Base-by-base conservation (phyloP, 2,797 vertebrate species). In the Acanthurus tractus region DNA sequence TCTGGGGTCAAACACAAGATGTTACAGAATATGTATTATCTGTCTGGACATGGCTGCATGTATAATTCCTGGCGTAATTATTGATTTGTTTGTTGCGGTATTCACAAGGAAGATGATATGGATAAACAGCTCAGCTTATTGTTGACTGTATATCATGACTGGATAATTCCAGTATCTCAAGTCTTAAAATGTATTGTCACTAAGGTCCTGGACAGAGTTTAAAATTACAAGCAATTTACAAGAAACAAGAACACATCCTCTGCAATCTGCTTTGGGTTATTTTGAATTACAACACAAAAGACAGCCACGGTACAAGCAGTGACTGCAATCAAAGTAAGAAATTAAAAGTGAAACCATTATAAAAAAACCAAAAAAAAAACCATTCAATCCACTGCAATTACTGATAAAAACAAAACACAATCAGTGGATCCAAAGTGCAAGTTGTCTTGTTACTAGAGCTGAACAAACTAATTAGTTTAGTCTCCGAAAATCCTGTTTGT, bases 1-100 rank as follows among this genome's bases (percentile, higher is more conserved):
- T 99, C 98, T 99, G 92, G 17, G 5, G 50, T 58, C 13, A 57
- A 81, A 71, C 74, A 45, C 15, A 57, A 63, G 55, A 77, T 23
- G 48, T 0, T 23, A 76, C 6, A 64, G 48, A 71, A 42, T 63
- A 22, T 53, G 13, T 13, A 50, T 62, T 18, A 67, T 44, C 46
- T 9, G 53, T 65, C 46, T 70, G 49, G 20, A 62, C 54, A 72
- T 1, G 13, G 63, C 11, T 69, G 36, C 17, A 61, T 17, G n/a
- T 73, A 46, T 40, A 15, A 58, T 29, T 61, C 57, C 15, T 40
- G n/a, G 2, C 20, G 23, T 53, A 49, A 68, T 17, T 34, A 29
- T 8, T 34, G 49, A 53, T 56, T 70, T 23, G 15, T 62, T 56
- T 52, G 4, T 34, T 45, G 6, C 0, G 1, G 12, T 45, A n/a